Conservation (phyloP, 2,888 invertebrate species). For the Zele albiditarsus region DNA sequence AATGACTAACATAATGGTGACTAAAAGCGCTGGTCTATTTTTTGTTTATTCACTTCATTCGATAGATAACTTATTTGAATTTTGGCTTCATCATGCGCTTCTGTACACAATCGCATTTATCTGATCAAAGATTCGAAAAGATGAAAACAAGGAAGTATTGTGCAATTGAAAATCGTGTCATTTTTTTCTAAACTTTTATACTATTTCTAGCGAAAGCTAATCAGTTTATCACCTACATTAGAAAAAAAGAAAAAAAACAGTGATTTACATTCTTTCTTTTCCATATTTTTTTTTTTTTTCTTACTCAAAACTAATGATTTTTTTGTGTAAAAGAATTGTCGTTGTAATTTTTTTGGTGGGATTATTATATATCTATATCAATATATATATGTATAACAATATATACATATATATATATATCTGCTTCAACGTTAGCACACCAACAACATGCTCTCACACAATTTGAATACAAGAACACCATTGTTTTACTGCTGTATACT, state of each 20-base stretch:
- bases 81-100: constrained; percentile 8
- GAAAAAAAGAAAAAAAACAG: constrained; percentile 39
- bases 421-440: constrained; percentile 30
- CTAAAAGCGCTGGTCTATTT: constrained; percentile 52
- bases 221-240: constrained; percentile 52
- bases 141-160: not conserved
- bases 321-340: constrained; percentile 3
- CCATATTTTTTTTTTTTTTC: constrained; percentile 3
- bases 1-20: constrained; percentile 68
- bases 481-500: constrained; percentile 60
- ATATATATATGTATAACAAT: not conserved
- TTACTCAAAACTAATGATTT: not conserved
- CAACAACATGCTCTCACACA: constrained; percentile 30
- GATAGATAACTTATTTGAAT: constrained; percentile 18
- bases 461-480: constrained; percentile 39
- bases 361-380: constrained; percentile 11
- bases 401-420: not conserved
- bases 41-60: constrained; percentile 33
- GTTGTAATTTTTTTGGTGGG: constrained; percentile 32
- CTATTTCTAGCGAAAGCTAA: constrained; percentile 65
- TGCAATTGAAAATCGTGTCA: not conserved
- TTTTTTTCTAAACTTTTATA: constrained; percentile 50
- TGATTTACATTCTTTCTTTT: constrained; percentile 39
- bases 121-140: not conserved
- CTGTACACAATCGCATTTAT: not conserved